phyloP scores from a whole-genome alignment of 2,797 vertebrate species.

The Arremon brunneinucha region DNA sequence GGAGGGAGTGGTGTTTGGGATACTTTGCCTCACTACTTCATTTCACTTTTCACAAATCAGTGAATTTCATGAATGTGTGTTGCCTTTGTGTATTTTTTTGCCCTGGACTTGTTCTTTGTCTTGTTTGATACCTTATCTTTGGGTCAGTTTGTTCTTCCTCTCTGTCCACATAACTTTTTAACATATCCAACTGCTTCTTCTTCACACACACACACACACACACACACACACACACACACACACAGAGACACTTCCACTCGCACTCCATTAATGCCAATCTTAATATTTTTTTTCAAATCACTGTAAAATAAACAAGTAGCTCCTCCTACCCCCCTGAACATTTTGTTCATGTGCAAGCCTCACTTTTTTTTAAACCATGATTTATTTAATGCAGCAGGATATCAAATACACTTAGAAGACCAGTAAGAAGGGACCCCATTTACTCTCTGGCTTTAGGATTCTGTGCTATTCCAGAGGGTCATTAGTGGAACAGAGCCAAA shows the following conservation, averaged over 20 bases:
- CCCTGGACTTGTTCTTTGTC: neutral
- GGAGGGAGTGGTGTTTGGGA: neutral
- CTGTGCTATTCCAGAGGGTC: slow-evolving; percentile 59
- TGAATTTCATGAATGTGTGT: neutral
- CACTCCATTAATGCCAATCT: neutral
- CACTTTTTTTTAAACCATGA: neutral
- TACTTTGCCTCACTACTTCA: neutral
- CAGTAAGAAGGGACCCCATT: neutral
- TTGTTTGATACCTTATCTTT: neutral
- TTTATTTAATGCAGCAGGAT: neutral
- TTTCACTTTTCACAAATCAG: neutral
- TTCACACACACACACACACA: neutral
- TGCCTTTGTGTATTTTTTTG: neutral
- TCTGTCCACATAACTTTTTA: neutral
- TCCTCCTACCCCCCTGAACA: neutral
- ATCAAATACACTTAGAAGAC: neutral
- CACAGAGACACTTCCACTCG: neutral
- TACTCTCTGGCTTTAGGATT: slow-evolving; percentile 48
- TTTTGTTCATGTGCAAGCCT: neutral
- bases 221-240: no score
- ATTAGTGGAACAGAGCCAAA: slow-evolving; percentile 70
- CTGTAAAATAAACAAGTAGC: neutral
- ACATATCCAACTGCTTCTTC: neutral
- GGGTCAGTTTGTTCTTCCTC: neutral
- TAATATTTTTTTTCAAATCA: neutral